These are phyloP conservation scores for Selene dorsalis DNA, from an alignment of 2,797 vertebrate genomes.

Conservation along the genomic window DNA sequence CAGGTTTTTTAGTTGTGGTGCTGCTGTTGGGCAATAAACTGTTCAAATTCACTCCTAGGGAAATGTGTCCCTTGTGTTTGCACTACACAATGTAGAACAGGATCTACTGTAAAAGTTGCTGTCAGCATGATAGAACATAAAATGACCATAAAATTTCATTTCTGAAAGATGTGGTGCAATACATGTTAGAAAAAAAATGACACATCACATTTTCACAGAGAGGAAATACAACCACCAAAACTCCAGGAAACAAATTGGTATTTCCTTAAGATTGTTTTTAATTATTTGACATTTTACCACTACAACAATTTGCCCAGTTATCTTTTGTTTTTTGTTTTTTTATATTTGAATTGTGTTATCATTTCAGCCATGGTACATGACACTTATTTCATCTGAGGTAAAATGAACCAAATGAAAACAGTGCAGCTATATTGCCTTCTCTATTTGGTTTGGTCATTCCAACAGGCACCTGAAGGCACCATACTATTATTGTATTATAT, in stretches of 20 bases:
- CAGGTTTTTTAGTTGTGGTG: not conserved
- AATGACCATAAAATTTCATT: no score
- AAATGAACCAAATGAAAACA: not conserved
- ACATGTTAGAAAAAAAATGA: not conserved
- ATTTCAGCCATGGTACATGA: not conserved
- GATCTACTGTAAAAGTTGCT: not conserved
- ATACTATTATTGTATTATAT: not conserved
- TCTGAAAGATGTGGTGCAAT: not conserved
- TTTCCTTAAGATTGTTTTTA: not conserved
- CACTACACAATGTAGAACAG: not conserved
- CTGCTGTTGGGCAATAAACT: not conserved
- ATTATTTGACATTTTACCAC: not conserved
- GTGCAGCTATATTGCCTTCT: not conserved
- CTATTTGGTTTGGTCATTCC: not conserved
- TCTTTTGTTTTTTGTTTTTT: no score
- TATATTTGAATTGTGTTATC: not conserved
- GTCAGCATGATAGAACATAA: not conserved
- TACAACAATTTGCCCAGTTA: no score
- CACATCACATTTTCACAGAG: not conserved
- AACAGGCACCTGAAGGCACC: not conserved
- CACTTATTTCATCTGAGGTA: no score
- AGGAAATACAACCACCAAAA: not conserved
- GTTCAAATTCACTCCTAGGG: not conserved
- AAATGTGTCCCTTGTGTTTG: not conserved
- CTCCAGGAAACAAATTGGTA: not conserved